phyloP scores from a whole-genome alignment of 2,888 invertebrate species.

The Pammene aurita region DNA sequence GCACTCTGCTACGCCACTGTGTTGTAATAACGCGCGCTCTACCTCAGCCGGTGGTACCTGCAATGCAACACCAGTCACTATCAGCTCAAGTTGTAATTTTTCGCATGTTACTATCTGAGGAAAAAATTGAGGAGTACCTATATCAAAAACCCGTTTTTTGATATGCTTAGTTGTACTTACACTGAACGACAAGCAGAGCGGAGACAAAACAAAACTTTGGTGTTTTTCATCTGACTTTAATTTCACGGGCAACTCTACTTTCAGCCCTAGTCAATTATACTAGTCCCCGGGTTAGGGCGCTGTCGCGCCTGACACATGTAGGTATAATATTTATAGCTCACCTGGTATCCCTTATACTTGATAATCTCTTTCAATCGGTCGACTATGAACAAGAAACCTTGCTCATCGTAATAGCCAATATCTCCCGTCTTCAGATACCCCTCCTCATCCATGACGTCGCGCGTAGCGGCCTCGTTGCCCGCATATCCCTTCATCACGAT shows the following conservation, averaged over 20 bases:
- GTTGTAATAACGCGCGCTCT: conserved; percentile 88
- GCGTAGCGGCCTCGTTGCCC: conserved; percentile 56
- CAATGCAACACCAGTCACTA: conserved; percentile 59
- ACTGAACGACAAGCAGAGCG: no score
- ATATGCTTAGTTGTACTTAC: no score
- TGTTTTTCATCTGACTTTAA: no score
- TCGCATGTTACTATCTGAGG: no score
- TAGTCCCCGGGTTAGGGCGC: no score
- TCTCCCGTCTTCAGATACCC: conserved; percentile 70
- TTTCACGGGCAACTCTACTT: no score
- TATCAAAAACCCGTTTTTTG: no score
- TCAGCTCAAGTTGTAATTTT: neutral
- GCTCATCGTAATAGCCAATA: conserved; percentile 69
- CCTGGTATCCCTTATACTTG: conserved; percentile 66
- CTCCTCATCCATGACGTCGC: conserved; percentile 60
- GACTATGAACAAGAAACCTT: conserved; percentile 67
- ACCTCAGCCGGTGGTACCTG: conserved; percentile 91
- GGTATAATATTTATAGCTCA: no score
- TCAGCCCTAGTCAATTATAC: no score
- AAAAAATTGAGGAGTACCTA: no score
- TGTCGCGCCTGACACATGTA: no score
- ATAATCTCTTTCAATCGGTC: conserved; percentile 70
- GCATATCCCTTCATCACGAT: conserved; percentile 65
- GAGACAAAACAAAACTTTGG: no score
- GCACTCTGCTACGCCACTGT: conserved; percentile 88